Conservation (phyloP, 1,140 invertebrate genomes). For the Cyclargus thomasi region DNA sequence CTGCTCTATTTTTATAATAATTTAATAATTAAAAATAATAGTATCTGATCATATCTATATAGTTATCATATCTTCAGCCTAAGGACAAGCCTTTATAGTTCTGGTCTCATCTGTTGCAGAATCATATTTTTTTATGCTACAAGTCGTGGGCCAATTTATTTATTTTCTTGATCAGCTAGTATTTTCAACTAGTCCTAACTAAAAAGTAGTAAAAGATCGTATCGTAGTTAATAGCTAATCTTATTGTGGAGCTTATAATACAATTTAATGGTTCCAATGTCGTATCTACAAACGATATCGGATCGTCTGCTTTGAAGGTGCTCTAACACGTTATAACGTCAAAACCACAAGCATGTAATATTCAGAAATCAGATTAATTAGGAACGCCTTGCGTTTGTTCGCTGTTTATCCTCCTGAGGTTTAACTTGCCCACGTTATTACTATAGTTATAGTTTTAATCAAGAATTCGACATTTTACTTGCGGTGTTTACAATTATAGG, state of each 20-base stretch:
- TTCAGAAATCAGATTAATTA: conserved; percentile 1
- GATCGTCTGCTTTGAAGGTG: neutral
- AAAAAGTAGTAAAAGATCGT: too few species aligned
- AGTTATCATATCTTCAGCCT: too few species aligned
- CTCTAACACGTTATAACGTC: neutral
- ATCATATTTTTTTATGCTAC: too few species aligned
- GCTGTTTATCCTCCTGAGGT: neutral
- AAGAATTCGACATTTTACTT: neutral
- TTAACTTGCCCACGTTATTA: neutral
- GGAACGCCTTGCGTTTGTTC: neutral
- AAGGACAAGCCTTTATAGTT: too few species aligned
- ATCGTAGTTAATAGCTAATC: too few species aligned
- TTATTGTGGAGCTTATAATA: too few species aligned
- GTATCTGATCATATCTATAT: too few species aligned
- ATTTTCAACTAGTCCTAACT: too few species aligned
- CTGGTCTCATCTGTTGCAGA: too few species aligned
- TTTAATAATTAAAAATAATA: too few species aligned
- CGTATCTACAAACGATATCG: neutral
- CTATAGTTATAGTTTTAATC: neutral
- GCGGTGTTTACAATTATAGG: neutral
- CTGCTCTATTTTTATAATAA: neutral
- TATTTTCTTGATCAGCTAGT: too few species aligned
- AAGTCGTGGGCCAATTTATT: too few species aligned
- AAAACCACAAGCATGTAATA: neutral
- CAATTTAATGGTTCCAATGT: neutral